Base-by-base conservation (phyloP, 1,140 invertebrate genomes). In the Drosophila neocordata region DNA sequence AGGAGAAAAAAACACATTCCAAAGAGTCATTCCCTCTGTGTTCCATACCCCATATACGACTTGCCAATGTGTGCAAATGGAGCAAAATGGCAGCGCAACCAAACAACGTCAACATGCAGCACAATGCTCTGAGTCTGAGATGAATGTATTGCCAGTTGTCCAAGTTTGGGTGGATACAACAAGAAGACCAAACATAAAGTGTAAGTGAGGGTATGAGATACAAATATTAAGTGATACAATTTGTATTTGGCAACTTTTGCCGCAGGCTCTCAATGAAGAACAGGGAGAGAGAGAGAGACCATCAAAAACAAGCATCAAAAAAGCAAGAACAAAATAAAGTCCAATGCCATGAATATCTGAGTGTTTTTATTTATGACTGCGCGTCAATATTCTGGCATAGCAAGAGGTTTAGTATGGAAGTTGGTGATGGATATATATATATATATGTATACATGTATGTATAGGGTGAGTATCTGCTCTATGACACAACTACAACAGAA, bases 351-450 rank as follows among this genome's bases (percentile, higher is more conserved):
- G 82, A 87, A 87, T 87, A 87, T 88, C 78, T 76, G 82, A 87
- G 82, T 88, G 74, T 87, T 87, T 87, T 88, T 87, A 87, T 87
- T 87, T 88, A 87, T 87, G 82, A 87, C 74, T 72, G 62, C 60
- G 65, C 68, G 83, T 87, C 82, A 81, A 85, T 69, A 81, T 62
- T 66, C 51, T 64, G 67, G 20, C 24, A 15, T 63, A 65, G 41
- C 22, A 31, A 1, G 24, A 63, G 65, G 27, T 41, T 20, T 11
- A n/a, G n/a, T n/a, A n/a, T n/a, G n/a, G n/a, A n/a, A n/a, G n/a
- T n/a, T n/a, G n/a, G n/a, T n/a, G n/a, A n/a, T n/a, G n/a, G n/a
- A n/a, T n/a, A n/a, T n/a, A n/a, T n/a, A n/a, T n/a, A n/a, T n/a
- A n/a, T n/a, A n/a, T n/a, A n/a, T n/a, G n/a, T n/a, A n/a, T n/a